Percentiles rank a stretch among this genome's conserved stretches.
Conservation (phyloP, 2,888 invertebrate genomes). For the Harpagoxenus sublaevis region DNA sequence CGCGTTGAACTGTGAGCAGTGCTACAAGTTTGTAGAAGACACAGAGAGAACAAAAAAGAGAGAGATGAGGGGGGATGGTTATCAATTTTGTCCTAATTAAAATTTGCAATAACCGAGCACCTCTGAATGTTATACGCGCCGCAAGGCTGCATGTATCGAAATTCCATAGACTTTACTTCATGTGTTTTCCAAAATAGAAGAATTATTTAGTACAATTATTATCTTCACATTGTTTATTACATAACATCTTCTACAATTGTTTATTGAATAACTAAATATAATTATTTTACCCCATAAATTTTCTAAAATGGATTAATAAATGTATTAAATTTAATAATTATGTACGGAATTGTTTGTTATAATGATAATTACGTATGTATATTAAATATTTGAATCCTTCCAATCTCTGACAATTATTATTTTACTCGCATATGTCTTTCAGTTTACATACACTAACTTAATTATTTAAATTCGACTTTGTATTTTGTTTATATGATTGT, state of each 20-base stretch:
- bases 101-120: conserved; percentile 19
- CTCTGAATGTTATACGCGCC: not conserved
- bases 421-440: not conserved
- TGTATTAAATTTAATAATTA: not conserved
- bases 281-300: not conserved
- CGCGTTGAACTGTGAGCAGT: conserved; percentile 1
- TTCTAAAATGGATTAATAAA: not conserved
- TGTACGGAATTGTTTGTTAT: not conserved
- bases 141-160: not conserved
- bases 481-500: not conserved
- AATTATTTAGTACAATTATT: not conserved
- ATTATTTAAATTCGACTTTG: not conserved
- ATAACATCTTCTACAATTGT: not conserved
- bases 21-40: not conserved
- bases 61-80: not conserved
- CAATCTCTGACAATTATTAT: not conserved
- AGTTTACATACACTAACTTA: not conserved
- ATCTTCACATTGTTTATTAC: not conserved
- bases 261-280: not conserved
- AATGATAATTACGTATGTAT: not conserved
- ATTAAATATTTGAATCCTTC: not conserved
- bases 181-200: not conserved
- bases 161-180: not conserved
- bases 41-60: not conserved
- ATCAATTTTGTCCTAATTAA: conserved; percentile 50